Evolutionary conservation across 2,888 invertebrate genomes (phyloP), one percentile per base, ranked within the genome.

Genomic region (Trissoscelio sp.): DNA sequence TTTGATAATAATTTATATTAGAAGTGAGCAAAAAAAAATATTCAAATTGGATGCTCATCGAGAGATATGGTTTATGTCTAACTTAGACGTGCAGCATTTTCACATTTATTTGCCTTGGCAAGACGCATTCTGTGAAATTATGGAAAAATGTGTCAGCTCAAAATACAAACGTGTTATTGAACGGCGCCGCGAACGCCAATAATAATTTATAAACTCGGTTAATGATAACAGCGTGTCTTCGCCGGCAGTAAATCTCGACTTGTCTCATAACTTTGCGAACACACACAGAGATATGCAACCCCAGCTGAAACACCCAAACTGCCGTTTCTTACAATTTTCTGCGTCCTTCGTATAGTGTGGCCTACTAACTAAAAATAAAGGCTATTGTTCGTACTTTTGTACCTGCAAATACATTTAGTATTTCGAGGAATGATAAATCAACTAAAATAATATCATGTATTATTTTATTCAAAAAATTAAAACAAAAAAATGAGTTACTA

Each of bases 171-270:
- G 62, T 55, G 46, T 64, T 78, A 57, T 62, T 70, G 70, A 70
- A 78, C 37, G 64, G 64, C 62, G 62, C 55, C 69, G 44, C 34
- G 37, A 22, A 55, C 37, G 70, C 70, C 78, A 64, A 78, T 78
- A 70, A 57, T 78, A 78, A 70, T 78, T 78, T 78, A 78, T 48
- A 78, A 70, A 78, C 70, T 70, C 78, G 70, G 78, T 78, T 78
- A 78, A 78, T 78, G 78, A 78, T 70, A 78, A 78, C 64, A 60
- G 55, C 64, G 51, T 67, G 70, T 77, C 72, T 64, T 73, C 81
- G 37, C 22, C 18, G 77, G 67, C 44, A 53, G 73, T 81, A 81
- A 81, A 81, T 81, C 69, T 67, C 69, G 42, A 60, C 62, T 60
- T 64, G 77, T 69, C 78, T 73, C 57, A 37, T 73, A 73, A 78